Evolutionary conservation across 2,888 invertebrate species (phyloP).

Genomic region (Physocephala rufipes): DNA sequence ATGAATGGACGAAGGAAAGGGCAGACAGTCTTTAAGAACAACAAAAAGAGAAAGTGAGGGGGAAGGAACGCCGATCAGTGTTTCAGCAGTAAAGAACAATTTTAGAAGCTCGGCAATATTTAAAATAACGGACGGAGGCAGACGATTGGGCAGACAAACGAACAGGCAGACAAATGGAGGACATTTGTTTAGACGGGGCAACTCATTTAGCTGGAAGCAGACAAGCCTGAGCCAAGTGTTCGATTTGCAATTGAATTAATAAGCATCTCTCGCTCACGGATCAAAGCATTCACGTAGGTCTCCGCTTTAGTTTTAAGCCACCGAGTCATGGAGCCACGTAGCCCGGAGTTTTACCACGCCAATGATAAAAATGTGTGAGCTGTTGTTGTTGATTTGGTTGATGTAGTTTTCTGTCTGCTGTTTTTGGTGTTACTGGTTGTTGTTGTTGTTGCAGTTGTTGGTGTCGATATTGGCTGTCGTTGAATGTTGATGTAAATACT

Average conservation of each 20-base stretch:
- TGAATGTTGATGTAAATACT: no score
- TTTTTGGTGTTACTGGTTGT: not conserved
- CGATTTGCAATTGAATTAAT: constrained; percentile 34
- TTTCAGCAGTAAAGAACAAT: no score
- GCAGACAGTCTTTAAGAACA: not conserved
- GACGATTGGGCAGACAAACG: not conserved
- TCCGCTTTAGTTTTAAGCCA: not conserved
- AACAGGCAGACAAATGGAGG: not conserved
- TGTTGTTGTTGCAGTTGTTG: not conserved
- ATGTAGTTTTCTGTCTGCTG: not conserved
- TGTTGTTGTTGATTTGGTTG: not conserved
- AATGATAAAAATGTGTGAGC: no score
- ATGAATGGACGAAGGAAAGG: constrained; percentile 9
- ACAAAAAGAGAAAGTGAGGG: no score
- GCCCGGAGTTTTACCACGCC: no score
- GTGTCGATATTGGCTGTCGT: no score
- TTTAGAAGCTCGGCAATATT: no score
- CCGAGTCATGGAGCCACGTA: not conserved
- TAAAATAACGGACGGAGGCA: no score
- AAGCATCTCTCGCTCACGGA: constrained; percentile 6
- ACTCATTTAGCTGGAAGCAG: constrained; percentile 17
- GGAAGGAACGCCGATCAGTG: no score
- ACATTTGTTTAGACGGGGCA: not conserved
- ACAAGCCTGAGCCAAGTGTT: constrained; percentile 15
- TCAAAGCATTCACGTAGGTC: not conserved